Base-by-base conservation (phyloP, 1,140 invertebrate genomes). In the Augochlora pura region DNA sequence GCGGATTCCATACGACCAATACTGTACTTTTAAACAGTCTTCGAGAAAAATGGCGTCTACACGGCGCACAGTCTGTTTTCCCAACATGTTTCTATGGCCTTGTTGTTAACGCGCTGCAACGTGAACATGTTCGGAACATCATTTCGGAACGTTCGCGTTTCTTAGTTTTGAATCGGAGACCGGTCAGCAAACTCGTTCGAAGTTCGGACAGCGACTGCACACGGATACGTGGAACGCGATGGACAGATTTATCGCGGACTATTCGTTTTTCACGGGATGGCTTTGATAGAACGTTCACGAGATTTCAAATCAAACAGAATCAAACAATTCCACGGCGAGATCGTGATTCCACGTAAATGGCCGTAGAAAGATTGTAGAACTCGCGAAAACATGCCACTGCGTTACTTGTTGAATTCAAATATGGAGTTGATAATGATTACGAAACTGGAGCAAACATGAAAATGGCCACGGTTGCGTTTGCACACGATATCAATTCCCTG, bases 391-490 rank as follows among this genome's bases (percentile, higher is more conserved):
- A 70, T 83, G 73, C 60, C 64, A 83, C 74, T 84, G 84, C 82
- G 68, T 84, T 92, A 92, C 91, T 93, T 91, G 92, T 92, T 91
- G 90, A 93, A 92, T 92, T 91, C 91, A 91, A 92, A 92, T 91
- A 92, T 92, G 91, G 90, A 90, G 90, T 90, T 92, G 91, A 92
- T 90, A 92, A 90, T 88, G 91, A 92, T 93, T 93, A 92, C 92
- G 91, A 92, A 92, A 93, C 89, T 90, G 88, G 88, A 88, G 91
- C 86, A 90, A 89, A 90, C 87, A 90, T 89, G 88, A 92, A 93
- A 92, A 93, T 93, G 91, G 91, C 91, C 89, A 91, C 91, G 90
- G 90, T 88, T 92, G 90, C 88, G 88, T 85, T 91, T 88, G 86
- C 84, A 88, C 88, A 89, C 89, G 85, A 82, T 86, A 88, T 87